Evolutionary conservation across 2,113 vertebrate species (phyloP).

Genomic region (Rutilus rutilus): DNA sequence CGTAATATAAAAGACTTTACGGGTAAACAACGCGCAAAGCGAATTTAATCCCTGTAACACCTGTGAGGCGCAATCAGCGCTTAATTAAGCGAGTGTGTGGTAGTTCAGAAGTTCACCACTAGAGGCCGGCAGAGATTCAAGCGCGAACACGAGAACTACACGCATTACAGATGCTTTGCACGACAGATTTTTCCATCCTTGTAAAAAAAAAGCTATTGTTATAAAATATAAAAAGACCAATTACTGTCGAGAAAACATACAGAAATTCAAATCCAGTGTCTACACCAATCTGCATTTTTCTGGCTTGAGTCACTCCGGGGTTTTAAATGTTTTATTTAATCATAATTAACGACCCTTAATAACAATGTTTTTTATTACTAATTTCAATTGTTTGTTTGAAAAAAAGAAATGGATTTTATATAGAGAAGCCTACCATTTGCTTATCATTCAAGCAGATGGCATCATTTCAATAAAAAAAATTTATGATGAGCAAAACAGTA

Average conservation of each 20-base stretch:
- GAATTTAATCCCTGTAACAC: not conserved
- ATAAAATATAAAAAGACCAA: not conserved
- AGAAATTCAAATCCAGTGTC: not conserved
- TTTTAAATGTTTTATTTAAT: not conserved
- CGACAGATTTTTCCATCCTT: not conserved
- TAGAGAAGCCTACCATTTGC: not conserved
- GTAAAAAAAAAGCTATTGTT: not conserved
- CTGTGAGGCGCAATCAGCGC: not conserved
- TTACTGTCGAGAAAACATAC: not conserved
- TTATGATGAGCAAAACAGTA: no score
- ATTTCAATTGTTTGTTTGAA: not conserved
- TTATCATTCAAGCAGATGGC: not conserved
- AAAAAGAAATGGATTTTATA: not conserved
- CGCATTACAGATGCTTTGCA: not conserved
- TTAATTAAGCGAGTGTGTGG: not conserved
- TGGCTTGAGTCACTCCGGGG: not conserved
- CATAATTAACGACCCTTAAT: not conserved
- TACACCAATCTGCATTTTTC: not conserved
- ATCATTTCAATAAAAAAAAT: no score
- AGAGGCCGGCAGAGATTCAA: slow-evolving; percentile 9
- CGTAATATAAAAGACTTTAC: not conserved
- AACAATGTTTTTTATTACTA: not conserved
- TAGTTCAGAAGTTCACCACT: not conserved
- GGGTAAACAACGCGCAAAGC: not conserved
- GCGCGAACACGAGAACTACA: not conserved